A percentile compares a stretch with the other conserved stretches of the same genome.
phyloP scores from a whole-genome alignment of 2,888 invertebrate genomes.

The Ennomos quercinarius region DNA sequence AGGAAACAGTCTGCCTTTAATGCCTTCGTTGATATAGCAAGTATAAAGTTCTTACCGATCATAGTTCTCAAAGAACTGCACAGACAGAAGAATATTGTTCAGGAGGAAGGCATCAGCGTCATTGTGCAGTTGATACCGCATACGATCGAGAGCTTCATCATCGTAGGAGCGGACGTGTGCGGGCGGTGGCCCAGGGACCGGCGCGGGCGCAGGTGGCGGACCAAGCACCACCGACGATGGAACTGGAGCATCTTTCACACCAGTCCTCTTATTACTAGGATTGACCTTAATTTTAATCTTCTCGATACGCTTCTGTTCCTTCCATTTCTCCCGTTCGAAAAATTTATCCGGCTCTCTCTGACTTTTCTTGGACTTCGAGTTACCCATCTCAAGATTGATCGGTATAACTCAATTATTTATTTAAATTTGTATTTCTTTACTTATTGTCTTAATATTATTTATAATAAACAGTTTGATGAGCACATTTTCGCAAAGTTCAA shows the following conservation, averaged over 20 bases:
- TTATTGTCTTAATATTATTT: neutral
- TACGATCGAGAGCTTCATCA: conserved; percentile 80
- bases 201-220: conserved; percentile 47
- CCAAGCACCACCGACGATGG: conserved; percentile 46
- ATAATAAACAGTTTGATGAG: conserved; percentile 8
- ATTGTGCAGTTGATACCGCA: conserved; percentile 86
- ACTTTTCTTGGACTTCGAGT: conserved; percentile 70
- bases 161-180: conserved; percentile 74
- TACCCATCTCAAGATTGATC: conserved; percentile 65
- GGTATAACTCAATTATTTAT: neutral
- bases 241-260: conserved; percentile 57
- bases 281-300: conserved; percentile 61
- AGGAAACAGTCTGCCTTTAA: no score
- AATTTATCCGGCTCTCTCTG: conserved; percentile 74
- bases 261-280: conserved; percentile 57
- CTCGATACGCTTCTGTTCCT: conserved; percentile 67
- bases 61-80: conserved; percentile 92
- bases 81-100: conserved; percentile 90
- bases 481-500: conserved; percentile 41
- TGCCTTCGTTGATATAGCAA: no score
- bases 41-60: conserved; percentile 83
- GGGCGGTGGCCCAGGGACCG: conserved; percentile 59
- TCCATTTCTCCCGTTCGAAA: conserved; percentile 73
- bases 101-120: conserved; percentile 89
- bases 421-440: neutral